Percentiles rank a stretch among this genome's conserved stretches.
Conservation (phyloP, 2,113 vertebrate species). For the Scolopax mira region DNA sequence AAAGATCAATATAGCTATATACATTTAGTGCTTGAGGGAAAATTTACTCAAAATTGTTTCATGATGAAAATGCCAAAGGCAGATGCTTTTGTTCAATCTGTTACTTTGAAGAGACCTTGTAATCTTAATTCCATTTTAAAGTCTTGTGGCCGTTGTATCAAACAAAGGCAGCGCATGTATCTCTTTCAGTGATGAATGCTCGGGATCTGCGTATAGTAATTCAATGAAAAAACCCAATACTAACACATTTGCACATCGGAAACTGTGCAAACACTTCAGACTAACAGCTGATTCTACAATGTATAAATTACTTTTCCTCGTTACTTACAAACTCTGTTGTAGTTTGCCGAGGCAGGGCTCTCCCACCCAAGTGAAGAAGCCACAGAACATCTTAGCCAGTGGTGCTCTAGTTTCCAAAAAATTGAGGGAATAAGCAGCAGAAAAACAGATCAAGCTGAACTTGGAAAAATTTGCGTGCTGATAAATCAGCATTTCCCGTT, state of each 20-base stretch:
- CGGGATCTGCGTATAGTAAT: neutral
- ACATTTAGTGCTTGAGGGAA: constrained; percentile 50
- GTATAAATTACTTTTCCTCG: neutral
- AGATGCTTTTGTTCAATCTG: constrained; percentile 1
- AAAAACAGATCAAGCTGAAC: neutral
- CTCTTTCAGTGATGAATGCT: neutral
- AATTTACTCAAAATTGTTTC: constrained; percentile 50
- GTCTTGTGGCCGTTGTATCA: neutral
- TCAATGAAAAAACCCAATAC: neutral
- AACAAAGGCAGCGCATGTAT: neutral
- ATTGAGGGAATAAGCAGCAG: neutral
- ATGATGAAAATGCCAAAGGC: constrained; percentile 51
- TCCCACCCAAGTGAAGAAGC: neutral
- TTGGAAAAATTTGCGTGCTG: neutral
- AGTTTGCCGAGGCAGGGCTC: neutral
- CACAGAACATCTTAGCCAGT: neutral
- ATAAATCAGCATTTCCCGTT: neutral
- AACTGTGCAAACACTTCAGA: neutral
- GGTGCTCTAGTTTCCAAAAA: neutral
- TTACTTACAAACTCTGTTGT: neutral
- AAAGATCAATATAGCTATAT: constrained; percentile 59
- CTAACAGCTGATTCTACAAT: neutral
- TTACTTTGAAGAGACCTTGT: constrained; percentile 27
- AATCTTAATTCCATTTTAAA: neutral
- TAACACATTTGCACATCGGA: neutral